These are phyloP conservation scores for Passer domesticus DNA, from an alignment of 2,113 vertebrate genomes.

Conservation along the genomic window DNA sequence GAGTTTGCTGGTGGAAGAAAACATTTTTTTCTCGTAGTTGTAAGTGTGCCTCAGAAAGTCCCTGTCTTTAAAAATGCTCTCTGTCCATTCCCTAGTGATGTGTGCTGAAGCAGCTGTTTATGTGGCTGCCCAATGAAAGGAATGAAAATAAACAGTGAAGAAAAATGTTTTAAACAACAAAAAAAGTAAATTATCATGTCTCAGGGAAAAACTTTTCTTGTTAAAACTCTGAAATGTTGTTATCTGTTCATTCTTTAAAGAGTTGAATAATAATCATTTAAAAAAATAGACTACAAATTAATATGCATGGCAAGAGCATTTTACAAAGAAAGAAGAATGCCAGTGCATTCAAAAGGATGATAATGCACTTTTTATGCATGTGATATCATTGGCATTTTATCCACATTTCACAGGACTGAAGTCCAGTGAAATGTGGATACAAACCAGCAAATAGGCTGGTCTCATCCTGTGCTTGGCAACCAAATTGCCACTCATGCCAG, in stretches of 20 bases:
- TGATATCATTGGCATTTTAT: not conserved
- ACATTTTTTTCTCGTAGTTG: not conserved
- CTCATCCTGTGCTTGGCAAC: not conserved
- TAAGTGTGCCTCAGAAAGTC: not conserved
- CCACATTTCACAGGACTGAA: not conserved
- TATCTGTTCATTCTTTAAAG: not conserved
- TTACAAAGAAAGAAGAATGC: not conserved
- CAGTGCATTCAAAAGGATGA: not conserved
- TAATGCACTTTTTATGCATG: not conserved
- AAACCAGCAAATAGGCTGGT: not conserved
- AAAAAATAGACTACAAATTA: not conserved
- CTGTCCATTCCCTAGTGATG: not conserved
- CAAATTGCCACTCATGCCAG: not conserved
- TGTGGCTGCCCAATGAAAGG: not conserved
- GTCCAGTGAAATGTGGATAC: not conserved
- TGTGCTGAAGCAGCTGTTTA: not conserved
- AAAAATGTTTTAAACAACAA: not conserved
- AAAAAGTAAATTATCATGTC: not conserved
- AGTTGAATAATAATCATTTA: not conserved
- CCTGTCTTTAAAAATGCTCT: not conserved
- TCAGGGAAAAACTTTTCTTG: not conserved
- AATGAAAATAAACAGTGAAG: not conserved
- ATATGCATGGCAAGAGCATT: not conserved
- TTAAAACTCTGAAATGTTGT: not conserved
- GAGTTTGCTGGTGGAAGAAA: not conserved